Evolutionary conservation across 1,140 invertebrate genomes (phyloP).

Genomic region (Ylistrum balloti): DNA sequence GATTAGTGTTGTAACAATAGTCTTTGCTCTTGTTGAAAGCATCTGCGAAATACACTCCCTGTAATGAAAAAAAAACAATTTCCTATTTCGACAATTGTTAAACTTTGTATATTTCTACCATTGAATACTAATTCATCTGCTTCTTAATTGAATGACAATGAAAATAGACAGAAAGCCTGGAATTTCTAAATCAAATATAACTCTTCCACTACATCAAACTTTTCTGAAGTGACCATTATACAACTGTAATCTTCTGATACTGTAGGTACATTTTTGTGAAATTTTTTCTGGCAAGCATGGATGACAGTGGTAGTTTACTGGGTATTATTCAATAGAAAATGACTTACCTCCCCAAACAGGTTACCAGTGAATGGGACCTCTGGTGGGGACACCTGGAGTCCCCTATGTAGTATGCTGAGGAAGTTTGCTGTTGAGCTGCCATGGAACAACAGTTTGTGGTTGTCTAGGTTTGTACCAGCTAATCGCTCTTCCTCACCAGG

Average conservation of each 20-base stretch:
- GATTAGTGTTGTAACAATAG: slow-evolving; percentile 74
- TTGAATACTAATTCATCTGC: slow-evolving; percentile 42
- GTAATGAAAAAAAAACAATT: no score
- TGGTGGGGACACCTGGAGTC: slow-evolving; percentile 80
- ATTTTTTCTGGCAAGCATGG: no score
- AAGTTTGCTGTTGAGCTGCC: slow-evolving; percentile 82
- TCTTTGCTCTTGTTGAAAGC: slow-evolving; percentile 80
- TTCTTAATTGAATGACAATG: neutral
- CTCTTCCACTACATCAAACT: no score
- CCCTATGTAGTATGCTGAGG: slow-evolving; percentile 77
- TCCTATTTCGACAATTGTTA: neutral
- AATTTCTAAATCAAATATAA: no score
- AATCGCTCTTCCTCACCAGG: slow-evolving; percentile 74
- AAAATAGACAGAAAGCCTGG: no score
- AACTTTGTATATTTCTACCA: neutral
- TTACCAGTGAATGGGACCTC: slow-evolving; percentile 80
- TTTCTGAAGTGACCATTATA: no score
- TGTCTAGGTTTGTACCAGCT: slow-evolving; percentile 65
- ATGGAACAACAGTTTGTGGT: slow-evolving; percentile 83
- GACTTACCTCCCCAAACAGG: slow-evolving; percentile 81
- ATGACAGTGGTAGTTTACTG: no score
- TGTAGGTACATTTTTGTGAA: no score
- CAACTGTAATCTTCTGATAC: no score
- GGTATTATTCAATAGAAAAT: no score
- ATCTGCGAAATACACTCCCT: slow-evolving; percentile 83